phyloP scores from a whole-genome alignment of 2,113 vertebrate genomes.

The Empidonax traillii region DNA sequence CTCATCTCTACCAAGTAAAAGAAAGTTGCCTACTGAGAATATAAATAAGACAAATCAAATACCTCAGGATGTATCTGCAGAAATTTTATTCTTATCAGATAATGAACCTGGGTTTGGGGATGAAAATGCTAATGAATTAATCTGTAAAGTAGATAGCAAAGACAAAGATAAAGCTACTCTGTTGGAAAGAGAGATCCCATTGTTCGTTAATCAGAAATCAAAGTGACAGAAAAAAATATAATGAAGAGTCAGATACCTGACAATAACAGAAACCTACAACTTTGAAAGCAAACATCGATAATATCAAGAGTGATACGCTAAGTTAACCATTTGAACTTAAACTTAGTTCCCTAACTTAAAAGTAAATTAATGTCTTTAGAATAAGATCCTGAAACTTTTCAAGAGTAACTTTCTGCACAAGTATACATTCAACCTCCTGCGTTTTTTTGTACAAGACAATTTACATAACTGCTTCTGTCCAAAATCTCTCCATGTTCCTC shows the following conservation, averaged over 20 bases:
- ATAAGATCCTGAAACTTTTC: neutral
- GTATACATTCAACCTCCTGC: neutral
- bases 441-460: neutral
- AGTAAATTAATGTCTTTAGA: neutral
- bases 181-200: neutral
- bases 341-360: neutral
- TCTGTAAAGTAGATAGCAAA: neutral
- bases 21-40: conserved; percentile 29
- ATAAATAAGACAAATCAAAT: conserved; percentile 53
- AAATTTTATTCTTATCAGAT: conserved; percentile 53
- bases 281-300: neutral
- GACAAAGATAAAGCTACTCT: conserved; percentile 8
- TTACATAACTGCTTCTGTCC: neutral
- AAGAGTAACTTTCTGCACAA: neutral
- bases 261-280: neutral
- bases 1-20: neutral
- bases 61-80: conserved; percentile 34
- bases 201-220: conserved; percentile 25
- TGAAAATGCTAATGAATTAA: conserved; percentile 38
- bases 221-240: neutral
- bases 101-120: conserved; percentile 31
- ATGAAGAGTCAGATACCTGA: neutral
- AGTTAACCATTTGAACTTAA: neutral
- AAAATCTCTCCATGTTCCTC: neutral
- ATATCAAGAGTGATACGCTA: neutral